Percentiles rank a stretch among this genome's conserved stretches.
These are phyloP conservation scores for Vanacampus margaritifer DNA, from an alignment of 2,113 vertebrate species.

Conservation along the genomic window DNA sequence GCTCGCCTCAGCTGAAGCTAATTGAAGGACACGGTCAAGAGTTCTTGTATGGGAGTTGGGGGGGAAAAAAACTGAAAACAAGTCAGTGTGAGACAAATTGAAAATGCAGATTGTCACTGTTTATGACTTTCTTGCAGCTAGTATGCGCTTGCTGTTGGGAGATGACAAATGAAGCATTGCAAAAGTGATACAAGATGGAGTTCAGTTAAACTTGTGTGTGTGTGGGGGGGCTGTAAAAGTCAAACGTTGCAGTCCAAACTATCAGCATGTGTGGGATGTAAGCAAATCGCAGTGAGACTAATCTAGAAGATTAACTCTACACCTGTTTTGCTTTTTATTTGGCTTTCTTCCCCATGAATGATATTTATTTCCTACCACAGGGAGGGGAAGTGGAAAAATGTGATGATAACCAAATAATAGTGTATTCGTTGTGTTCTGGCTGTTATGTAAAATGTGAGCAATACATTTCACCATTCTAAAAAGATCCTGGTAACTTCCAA, in stretches of 20 bases:
- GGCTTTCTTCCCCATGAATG: too few relatives aligned
- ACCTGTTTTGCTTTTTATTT: neutral
- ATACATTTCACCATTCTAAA: too few relatives aligned
- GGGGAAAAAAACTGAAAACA: conserved; percentile 11
- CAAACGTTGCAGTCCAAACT: neutral
- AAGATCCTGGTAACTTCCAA: too few relatives aligned
- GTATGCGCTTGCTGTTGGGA: neutral
- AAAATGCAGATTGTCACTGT: neutral
- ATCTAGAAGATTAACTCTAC: neutral
- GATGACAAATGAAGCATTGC: neutral
- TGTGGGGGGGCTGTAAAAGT: neutral
- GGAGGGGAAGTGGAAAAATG: too few relatives aligned
- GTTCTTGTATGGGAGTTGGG: conserved; percentile 25
- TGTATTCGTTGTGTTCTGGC: too few relatives aligned
- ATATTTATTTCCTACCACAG: too few relatives aligned
- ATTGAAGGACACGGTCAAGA: conserved; percentile 51
- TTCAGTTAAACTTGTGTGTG: neutral
- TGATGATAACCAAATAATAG: too few relatives aligned
- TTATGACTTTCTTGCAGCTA: neutral
- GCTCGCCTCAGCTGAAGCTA: conserved; percentile 40
- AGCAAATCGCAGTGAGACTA: neutral
- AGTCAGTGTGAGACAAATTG: neutral
- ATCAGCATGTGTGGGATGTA: neutral
- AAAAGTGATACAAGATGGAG: neutral
- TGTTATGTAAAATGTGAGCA: too few relatives aligned